phyloP scores from a whole-genome alignment of 2,888 invertebrate species.

The Clitarchus hookeri region DNA sequence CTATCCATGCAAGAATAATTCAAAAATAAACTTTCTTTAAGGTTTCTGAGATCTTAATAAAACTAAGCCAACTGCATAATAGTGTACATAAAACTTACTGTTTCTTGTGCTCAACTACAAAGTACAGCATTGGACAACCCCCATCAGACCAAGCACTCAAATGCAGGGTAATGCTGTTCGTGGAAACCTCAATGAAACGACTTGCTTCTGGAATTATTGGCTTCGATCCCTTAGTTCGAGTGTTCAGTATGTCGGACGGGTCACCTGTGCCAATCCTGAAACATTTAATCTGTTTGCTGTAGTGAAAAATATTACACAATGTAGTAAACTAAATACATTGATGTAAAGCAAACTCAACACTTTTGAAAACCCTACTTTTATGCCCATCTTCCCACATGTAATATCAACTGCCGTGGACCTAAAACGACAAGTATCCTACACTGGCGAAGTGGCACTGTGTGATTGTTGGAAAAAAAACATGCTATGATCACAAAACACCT shows the following conservation, averaged over 20 bases:
- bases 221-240: slow-evolving; percentile 90
- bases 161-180: slow-evolving; percentile 90
- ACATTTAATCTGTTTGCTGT: slow-evolving; percentile 23
- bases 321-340: too few species aligned
- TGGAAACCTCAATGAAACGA: slow-evolving; percentile 88
- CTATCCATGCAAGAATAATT: background rate
- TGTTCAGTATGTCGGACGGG: slow-evolving; percentile 85
- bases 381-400: too few species aligned
- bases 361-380: too few species aligned
- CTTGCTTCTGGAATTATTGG: slow-evolving; percentile 90
- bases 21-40: too few species aligned
- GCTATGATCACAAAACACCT: too few species aligned
- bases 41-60: too few species aligned
- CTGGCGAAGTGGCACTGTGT: too few species aligned
- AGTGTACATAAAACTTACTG: slow-evolving; percentile 63
- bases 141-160: slow-evolving; percentile 93
- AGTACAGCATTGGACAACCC: slow-evolving; percentile 93
- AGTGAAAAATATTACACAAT: too few species aligned
- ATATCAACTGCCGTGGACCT: too few species aligned
- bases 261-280: slow-evolving; percentile 88
- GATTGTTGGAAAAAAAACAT: too few species aligned
- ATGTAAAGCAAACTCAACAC: too few species aligned
- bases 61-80: background rate
- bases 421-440: too few species aligned
- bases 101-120: slow-evolving; percentile 92